phyloP scores from a whole-genome alignment of 2,797 vertebrate species.

The Pantherophis alleghaniensis region DNA sequence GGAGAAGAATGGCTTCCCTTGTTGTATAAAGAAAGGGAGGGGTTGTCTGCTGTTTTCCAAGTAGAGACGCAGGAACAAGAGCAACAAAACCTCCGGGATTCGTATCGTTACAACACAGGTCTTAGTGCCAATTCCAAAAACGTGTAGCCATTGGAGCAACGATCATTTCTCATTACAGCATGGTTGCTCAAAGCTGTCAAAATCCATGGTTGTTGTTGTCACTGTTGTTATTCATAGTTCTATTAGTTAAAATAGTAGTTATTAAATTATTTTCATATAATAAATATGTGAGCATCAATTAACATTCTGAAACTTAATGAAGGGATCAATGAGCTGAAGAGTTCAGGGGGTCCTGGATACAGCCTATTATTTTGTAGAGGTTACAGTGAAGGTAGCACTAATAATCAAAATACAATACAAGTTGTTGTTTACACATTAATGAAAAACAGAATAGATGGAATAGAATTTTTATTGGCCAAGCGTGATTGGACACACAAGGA shows the following conservation, averaged over 20 bases:
- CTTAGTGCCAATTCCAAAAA: not conserved
- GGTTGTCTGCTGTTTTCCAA: not conserved
- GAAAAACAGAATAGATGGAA: not conserved
- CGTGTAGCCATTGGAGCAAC: not conserved
- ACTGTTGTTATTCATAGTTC: not conserved
- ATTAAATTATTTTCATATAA: not conserved
- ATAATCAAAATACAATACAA: not conserved
- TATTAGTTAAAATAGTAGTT: not conserved
- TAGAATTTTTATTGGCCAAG: too few species aligned
- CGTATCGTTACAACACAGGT: not conserved
- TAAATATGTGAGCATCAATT: not conserved
- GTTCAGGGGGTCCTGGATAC: not conserved
- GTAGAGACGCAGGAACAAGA: not conserved
- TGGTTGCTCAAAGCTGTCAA: not conserved
- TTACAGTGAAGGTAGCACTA: not conserved
- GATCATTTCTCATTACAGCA: not conserved
- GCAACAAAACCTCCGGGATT: not conserved
- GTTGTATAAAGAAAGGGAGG: not conserved
- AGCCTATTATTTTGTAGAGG: not conserved
- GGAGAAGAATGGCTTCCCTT: not conserved
- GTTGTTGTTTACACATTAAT: not conserved
- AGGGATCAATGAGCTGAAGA: not conserved
- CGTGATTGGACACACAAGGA: too few species aligned
- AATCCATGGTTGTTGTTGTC: not conserved
- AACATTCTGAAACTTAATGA: not conserved